Evolutionary conservation across 2,113 vertebrate species (phyloP).

Genomic region (Anarhynchus alexandrinus): DNA sequence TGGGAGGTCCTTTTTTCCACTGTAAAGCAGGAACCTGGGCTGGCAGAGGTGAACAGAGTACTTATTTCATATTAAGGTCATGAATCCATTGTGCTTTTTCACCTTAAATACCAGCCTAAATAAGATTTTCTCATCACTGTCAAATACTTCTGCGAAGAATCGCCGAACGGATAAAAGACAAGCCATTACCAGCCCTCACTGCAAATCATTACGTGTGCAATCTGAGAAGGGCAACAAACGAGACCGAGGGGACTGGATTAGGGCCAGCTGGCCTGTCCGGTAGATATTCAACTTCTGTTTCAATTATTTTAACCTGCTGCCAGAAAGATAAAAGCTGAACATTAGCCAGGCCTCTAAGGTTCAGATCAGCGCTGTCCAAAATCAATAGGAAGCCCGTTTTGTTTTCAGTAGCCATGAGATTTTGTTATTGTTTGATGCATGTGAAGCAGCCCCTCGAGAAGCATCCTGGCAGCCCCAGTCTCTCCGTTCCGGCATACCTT

Average conservation of each 20-base stretch:
- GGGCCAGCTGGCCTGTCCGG: not conserved
- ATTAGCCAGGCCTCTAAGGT: not conserved
- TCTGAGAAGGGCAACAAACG: not conserved
- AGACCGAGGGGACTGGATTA: not conserved
- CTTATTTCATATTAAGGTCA: not conserved
- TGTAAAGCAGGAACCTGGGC: not conserved
- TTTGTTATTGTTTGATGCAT: not conserved
- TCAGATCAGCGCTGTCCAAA: not conserved
- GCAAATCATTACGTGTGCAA: not conserved
- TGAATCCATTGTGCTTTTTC: not conserved
- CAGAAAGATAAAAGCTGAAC: constrained; percentile 15
- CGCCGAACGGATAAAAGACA: not conserved
- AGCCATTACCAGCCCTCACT: not conserved
- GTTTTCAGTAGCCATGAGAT: not conserved
- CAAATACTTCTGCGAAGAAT: not conserved
- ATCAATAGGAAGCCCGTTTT: not conserved
- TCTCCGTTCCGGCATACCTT: not conserved
- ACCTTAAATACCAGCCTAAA: not conserved
- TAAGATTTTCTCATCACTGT: not conserved
- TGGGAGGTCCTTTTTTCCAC: not conserved
- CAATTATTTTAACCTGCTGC: constrained; percentile 35
- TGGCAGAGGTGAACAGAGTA: not conserved
- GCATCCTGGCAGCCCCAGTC: not conserved
- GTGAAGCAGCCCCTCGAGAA: not conserved
- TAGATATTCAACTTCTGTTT: not conserved